Conservation (phyloP, 2,888 invertebrate genomes). For the Drosophila lutescens region DNA sequence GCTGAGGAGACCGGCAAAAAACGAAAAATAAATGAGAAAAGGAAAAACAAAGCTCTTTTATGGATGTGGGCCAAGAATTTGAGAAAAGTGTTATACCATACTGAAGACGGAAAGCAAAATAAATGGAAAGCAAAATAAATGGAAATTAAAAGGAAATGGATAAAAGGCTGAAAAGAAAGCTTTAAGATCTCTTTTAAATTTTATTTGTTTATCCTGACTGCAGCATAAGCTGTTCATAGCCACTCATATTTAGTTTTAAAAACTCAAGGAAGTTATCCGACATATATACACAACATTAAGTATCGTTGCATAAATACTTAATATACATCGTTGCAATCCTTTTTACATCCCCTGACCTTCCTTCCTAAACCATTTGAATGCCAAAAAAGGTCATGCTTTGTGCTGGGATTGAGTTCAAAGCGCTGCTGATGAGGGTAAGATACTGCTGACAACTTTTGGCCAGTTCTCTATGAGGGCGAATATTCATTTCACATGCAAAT, state of each 20-base stretch:
- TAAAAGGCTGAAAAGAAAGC: conserved; percentile 4
- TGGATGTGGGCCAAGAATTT: conserved; percentile 30
- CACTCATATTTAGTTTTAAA: neutral
- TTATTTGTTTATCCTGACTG: neutral
- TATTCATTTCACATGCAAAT: conserved; percentile 36
- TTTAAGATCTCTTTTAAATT: neutral
- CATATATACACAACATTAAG: conserved; percentile 4
- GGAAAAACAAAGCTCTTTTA: conserved; percentile 19
- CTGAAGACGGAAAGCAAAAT: conserved; percentile 15
- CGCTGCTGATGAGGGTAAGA: conserved; percentile 58
- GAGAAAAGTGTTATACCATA: conserved; percentile 12
- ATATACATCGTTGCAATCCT: conserved; percentile 8
- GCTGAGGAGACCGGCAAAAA: conserved; percentile 12
- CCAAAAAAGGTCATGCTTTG: conserved; percentile 51
- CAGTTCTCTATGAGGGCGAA: conserved; percentile 10
- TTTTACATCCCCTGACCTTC: conserved; percentile 4
- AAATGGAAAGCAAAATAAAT: conserved; percentile 14
- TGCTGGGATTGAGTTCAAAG: conserved; percentile 51
- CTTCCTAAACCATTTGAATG: conserved; percentile 7
- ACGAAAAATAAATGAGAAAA: conserved; percentile 1
- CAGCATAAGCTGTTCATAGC: no score
- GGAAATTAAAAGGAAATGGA: neutral
- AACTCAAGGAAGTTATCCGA: neutral
- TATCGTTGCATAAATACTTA: conserved; percentile 24
- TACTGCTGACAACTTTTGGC: conserved; percentile 42